Conservation (phyloP, 2,113 vertebrate species). For the Thalassoma bifasciatum region DNA sequence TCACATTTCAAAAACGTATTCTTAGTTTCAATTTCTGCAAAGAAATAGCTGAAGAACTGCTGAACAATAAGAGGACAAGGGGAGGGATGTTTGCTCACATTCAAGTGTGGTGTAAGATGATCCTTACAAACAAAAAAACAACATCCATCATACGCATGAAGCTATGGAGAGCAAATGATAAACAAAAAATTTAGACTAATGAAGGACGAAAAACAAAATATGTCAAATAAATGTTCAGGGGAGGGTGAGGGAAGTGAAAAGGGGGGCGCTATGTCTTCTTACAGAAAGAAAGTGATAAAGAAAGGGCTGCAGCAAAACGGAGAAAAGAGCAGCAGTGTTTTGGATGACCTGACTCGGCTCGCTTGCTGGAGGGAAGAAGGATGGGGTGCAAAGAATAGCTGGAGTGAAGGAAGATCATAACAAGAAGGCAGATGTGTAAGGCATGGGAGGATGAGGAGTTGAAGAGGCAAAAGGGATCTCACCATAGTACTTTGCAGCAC, state of each 20-base stretch:
- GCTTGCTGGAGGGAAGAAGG: conserved; percentile 25
- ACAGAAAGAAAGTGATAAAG: conserved; percentile 21
- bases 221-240: conserved; percentile 22
- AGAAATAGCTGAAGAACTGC: conserved; percentile 18
- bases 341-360: conserved; percentile 3
- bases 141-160: conserved; percentile 40
- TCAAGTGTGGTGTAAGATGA: conserved; percentile 15
- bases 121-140: conserved; percentile 37
- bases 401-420: not conserved
- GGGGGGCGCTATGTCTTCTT: conserved; percentile 4
- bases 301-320: conserved; percentile 2
- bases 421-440: conserved; percentile 12
- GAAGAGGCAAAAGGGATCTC: conserved; percentile 53
- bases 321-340: conserved; percentile 16
- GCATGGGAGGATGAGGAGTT: conserved; percentile 16
- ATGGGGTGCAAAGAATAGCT: conserved; percentile 9
- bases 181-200: conserved; percentile 5
- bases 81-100: conserved; percentile 33
- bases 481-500: conserved; percentile 64
- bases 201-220: conserved; percentile 9
- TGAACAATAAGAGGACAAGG: not conserved
- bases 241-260: conserved; percentile 15
- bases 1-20: not conserved
- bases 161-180: conserved; percentile 26
- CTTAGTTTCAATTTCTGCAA: not conserved